Conservation (phyloP, 2,888 invertebrate genomes). For the Drosophila robusta region DNA sequence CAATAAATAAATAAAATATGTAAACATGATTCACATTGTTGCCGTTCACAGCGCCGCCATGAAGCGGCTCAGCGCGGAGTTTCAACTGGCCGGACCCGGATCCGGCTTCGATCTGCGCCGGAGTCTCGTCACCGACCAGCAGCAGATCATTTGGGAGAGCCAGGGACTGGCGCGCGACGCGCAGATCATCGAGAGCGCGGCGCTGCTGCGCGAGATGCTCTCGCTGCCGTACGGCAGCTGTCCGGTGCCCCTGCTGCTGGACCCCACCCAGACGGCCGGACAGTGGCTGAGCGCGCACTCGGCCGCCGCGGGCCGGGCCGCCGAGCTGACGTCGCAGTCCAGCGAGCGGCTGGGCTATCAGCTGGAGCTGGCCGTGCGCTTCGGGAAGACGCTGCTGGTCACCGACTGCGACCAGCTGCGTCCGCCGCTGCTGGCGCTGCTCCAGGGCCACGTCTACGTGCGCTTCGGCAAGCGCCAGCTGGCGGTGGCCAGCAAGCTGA, state of each 20-base stretch:
- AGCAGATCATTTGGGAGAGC: slow-evolving; percentile 86
- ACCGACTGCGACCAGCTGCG: slow-evolving; percentile 87
- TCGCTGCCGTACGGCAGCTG: slow-evolving; percentile 80
- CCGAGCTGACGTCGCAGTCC: slow-evolving; percentile 92
- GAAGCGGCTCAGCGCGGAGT: slow-evolving; percentile 69
- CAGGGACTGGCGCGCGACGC: slow-evolving; percentile 84
- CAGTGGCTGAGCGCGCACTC: slow-evolving; percentile 92
- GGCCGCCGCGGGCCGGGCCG: slow-evolving; percentile 86
- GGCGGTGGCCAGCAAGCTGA: slow-evolving; percentile 86
- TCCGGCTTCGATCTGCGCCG: slow-evolving; percentile 74
- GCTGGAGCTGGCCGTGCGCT: slow-evolving; percentile 90
- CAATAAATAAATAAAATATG: no score
- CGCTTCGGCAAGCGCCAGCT: slow-evolving; percentile 84
- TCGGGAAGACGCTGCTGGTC: slow-evolving; percentile 95
- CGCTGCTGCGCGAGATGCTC: slow-evolving; percentile 82
- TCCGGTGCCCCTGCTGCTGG: slow-evolving; percentile 92
- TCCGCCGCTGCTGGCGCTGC: slow-evolving; percentile 85
- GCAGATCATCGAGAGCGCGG: slow-evolving; percentile 85
- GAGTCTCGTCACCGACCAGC: slow-evolving; percentile 83
- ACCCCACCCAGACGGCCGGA: slow-evolving; percentile 94
- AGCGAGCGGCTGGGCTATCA: slow-evolving; percentile 90
- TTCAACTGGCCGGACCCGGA: slow-evolving; percentile 63
- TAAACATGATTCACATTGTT: no score
- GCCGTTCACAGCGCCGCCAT: slow-evolving; percentile 56
- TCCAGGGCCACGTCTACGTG: slow-evolving; percentile 83